A percentile compares a stretch with the other conserved stretches of the same genome.
phyloP scores from a whole-genome alignment of 1,140 invertebrate species.

The Drosophila arawakana region DNA sequence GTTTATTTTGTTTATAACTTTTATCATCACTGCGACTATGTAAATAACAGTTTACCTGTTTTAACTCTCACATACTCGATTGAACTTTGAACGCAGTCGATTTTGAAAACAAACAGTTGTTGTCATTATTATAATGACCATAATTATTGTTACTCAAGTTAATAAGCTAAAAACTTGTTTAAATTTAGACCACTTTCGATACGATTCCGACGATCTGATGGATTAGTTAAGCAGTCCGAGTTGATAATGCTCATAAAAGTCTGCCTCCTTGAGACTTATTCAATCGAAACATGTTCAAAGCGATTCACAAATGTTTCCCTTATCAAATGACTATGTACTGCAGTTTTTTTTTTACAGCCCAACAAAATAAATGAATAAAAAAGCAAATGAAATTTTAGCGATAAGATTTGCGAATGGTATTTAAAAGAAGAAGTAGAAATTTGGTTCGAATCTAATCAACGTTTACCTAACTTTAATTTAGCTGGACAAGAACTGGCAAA shows the following conservation, averaged over 20 bases:
- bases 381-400: conserved; percentile 6
- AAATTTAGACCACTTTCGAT: conserved; percentile 21
- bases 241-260: conserved; percentile 20
- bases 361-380: conserved; percentile 6
- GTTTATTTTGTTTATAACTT: not conserved
- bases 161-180: not conserved
- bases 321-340: conserved; percentile 29
- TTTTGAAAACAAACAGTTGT: conserved; percentile 7
- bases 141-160: conserved; percentile 1
- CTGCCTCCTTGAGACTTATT: not conserved
- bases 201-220: conserved; percentile 13
- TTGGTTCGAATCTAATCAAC: conserved; percentile 28
- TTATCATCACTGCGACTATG: conserved; percentile 4
- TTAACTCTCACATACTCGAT: conserved; percentile 13
- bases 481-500: conserved; percentile 1
- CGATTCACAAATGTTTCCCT: conserved; percentile 24
- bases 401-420: conserved; percentile 24
- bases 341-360: conserved; percentile 29
- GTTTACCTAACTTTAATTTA: conserved; percentile 7
- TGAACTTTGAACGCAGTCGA: conserved; percentile 57
- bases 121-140: conserved; percentile 10
- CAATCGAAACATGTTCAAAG: conserved; percentile 7
- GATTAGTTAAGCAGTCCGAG: conserved; percentile 17
- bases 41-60: conserved; percentile 36
- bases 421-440: not conserved